Evolutionary conservation across 2,888 invertebrate genomes (phyloP), one percentile per base, ranked within the genome.

Genomic region (Mythimna lalbum): DNA sequence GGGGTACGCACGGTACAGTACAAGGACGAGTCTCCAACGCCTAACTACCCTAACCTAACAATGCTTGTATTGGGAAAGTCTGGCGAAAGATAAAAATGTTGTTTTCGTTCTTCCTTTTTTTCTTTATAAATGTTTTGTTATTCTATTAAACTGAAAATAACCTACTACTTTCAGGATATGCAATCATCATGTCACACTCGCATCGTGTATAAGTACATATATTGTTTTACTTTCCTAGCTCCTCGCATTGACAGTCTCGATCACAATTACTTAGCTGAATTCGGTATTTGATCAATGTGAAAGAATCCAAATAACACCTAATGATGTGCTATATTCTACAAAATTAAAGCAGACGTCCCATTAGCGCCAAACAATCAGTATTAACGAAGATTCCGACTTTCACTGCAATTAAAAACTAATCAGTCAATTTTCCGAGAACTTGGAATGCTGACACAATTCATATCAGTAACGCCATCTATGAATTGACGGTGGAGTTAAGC

Each of bases 351-450:
- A 72, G 64, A 39, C 64, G 9, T 49, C 31, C 63, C 64, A 80
- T 82, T 74, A 74, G 59, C 60, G 21, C 64, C 47, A 52, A 78
- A 70, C 50, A 71, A 70, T 73, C 27, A 53, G 12, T 70, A 72
- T 53, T 64, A 67, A 36, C 64, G 39, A 78, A 78, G 59, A 80
- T 80, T 80, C 75, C 69, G 77, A 79, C 78, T 81, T 84, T 82
- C 74, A 43, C 77, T 76, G 65, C 73, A 84, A 84, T 86, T 80
- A 86, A 84, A 86, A 82, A 72, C 52, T 60, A 86, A 86, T 86
- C 81, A 83, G 73, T 67, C 56, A 64, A 49, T 72, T 73, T 82
- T 80, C 83, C 55, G 23, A 59, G 76, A 85, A 84, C 53, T 63
- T 69, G 61, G 62, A 63, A 57, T 60, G 59, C 19, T 21, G 60